A percentile compares a stretch with the other conserved stretches of the same genome.
phyloP scores from a whole-genome alignment of 92 coral and sea anemone genomes.

The Epizoanthus scotinus region DNA sequence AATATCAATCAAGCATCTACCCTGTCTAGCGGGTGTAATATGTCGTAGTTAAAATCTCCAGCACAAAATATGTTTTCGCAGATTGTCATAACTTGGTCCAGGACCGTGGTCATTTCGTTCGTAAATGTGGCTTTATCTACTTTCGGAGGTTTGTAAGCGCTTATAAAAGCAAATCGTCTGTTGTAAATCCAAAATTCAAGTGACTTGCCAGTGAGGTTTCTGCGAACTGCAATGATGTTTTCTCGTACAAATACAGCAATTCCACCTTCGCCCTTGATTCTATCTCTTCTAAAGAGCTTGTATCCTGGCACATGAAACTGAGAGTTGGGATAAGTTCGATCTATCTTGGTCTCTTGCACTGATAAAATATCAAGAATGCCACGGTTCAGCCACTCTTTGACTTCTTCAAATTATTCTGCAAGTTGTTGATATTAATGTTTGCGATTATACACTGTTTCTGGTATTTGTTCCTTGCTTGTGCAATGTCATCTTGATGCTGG shows the following conservation, averaged over 20 bases:
- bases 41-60: no score
- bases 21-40: conserved; percentile 34
- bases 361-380: no score
- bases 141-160: conserved; percentile 25
- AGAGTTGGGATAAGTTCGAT: conserved; percentile 47
- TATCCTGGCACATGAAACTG: conserved; percentile 45
- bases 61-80: no score
- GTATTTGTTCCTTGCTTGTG: no score
- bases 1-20: conserved; percentile 35
- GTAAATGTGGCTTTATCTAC: background rate
- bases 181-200: conserved; percentile 3
- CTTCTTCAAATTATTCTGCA: conserved; percentile 47
- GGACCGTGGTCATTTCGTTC: conserved; percentile 34
- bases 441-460: no score
- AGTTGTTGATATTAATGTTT: no score
- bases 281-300: no score
- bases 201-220: background rate
- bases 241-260: background rate
- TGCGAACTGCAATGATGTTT: background rate
- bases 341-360: conserved; percentile 52
- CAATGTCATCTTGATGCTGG: no score
- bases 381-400: conserved; percentile 40
- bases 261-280: conserved; percentile 26
- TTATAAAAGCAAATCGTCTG: background rate
- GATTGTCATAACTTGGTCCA: no score